Evolutionary conservation across 2,797 vertebrate genomes (phyloP).

Genomic region (Trachurus trachurus): DNA sequence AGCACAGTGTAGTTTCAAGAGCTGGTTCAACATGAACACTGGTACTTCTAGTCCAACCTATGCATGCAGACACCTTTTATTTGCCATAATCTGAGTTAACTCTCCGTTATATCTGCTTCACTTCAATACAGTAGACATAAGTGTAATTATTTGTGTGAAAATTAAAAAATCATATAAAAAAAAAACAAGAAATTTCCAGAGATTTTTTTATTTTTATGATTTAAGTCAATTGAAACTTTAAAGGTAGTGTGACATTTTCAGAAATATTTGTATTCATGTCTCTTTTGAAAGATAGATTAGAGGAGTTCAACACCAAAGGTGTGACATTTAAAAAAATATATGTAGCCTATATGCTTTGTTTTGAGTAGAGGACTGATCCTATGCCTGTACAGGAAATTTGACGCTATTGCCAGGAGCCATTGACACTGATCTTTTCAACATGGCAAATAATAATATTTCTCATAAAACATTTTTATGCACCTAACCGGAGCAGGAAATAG

Average conservation of each 20-base stretch:
- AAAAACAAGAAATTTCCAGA: not conserved
- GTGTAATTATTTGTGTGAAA: not conserved
- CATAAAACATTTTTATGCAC: no score
- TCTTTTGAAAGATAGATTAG: not conserved
- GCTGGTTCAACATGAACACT: slow-evolving; percentile 12
- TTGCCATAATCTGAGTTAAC: not conserved
- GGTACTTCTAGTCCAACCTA: not conserved
- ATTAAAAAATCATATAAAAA: no score
- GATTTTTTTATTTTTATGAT: no score
- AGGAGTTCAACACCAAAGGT: not conserved
- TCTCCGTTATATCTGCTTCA: not conserved
- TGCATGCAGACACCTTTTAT: slow-evolving; percentile 1
- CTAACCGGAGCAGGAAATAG: no score
- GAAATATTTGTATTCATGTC: no score
- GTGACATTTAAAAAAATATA: not conserved
- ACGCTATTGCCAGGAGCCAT: no score
- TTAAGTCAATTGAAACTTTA: no score
- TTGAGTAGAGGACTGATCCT: no score
- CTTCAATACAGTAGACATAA: not conserved
- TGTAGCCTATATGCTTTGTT: not conserved
- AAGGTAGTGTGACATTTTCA: not conserved
- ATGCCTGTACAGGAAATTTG: no score
- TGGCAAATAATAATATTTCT: no score
- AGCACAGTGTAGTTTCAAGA: no score
- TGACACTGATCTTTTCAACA: no score